Base-by-base conservation (phyloP, 1,140 invertebrate species). In the Bombus polaris region DNA sequence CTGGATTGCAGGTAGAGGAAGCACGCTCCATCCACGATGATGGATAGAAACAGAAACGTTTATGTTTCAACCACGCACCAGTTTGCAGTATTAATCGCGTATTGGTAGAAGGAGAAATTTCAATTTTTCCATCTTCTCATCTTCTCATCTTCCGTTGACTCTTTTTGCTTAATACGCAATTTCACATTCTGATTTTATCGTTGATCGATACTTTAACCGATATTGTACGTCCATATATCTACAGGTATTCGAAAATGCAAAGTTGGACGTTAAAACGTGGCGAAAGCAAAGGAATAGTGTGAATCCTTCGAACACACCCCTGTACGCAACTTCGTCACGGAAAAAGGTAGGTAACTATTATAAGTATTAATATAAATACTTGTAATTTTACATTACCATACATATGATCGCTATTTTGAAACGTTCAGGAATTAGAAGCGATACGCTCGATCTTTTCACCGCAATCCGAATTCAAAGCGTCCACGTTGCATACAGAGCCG, bases 1-100 rank as follows among this genome's bases (percentile, higher is more conserved):
- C 37, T 68, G 6, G 72, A 70, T 86, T 37, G 22, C 86, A 82
- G 91, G 91, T 91, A 90, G 89, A 77, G 70, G 85, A 57, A 89
- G 91, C 66, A 74, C 28, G 3, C 57, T 59, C 9, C 57, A 12
- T 25, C 9, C 25, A 10, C 25, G 6, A 59, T 28, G 28, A 62
- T 22, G 28, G 0, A 62, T 12, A 62, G 10, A 62, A 62, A 62
- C 25, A 18, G 47, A 22, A 53, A 59, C 59, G 59, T 28, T 62
- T 62, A 12, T 28, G 12, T 65, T 53, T 53, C 6, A 22, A 53
- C 1, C 47, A 0, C 5, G 18, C 47, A 22, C 18, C 1, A 22
- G 47, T 22, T 66, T 66, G 3, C n/a, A 18, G 3, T 66, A 2
- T 32, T 32, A 18, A 66, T 32, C 4, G 12, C 4, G 18, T 53